Evolutionary conservation across 1,140 invertebrate species (phyloP), one percentile per base, ranked within the genome.

Genomic region (Hyposmocoma kahamanoa): DNA sequence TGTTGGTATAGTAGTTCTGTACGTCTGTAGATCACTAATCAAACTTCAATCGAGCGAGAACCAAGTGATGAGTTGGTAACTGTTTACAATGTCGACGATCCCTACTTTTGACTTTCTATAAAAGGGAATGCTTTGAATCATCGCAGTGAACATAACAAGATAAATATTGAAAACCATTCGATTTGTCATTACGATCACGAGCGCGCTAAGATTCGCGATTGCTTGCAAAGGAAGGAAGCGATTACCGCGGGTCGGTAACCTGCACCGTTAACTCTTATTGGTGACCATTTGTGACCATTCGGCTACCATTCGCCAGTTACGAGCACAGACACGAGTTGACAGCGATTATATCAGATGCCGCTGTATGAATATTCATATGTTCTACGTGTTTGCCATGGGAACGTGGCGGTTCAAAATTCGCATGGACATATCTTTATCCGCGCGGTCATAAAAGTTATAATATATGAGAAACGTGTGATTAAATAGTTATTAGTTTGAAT

Each of bases 241-340:
- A 79, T 82, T 80, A 77, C 66, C 69, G 73, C 68, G 75, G 81
- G 81, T 82, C 60, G 71, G 49, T 68, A 77, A 82, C 78, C 78
- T 42, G 68, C 34, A 81, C 78, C 81, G 81, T 84, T 84, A 84
- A 46, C 58, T 59, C 42, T 56, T 56, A 57, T 65, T 68, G 62
- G 56, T 53, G 46, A 64, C 62, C 62, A 59, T 63, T 67, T 65
- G 53, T 62, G 66, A 55, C 43, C 47, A 46, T 52, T 49, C 42
- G 39, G 45, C 56, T 54, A 45, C 47, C 24, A 30, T 39, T 47
- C 34, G n/a, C 26, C 26, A 22, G 22, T 50, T 44, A 56, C 43
- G 43, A 38, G 34, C 50, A 42, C 50, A 43, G 60, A 60, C 57
- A 65, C 58, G 47, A 53, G 38, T 58, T 55, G 34, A 72, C 54